Evolutionary conservation across 2,113 vertebrate genomes (phyloP), one percentile per base, ranked within the genome.

Genomic region (Cercocebus atys): DNA sequence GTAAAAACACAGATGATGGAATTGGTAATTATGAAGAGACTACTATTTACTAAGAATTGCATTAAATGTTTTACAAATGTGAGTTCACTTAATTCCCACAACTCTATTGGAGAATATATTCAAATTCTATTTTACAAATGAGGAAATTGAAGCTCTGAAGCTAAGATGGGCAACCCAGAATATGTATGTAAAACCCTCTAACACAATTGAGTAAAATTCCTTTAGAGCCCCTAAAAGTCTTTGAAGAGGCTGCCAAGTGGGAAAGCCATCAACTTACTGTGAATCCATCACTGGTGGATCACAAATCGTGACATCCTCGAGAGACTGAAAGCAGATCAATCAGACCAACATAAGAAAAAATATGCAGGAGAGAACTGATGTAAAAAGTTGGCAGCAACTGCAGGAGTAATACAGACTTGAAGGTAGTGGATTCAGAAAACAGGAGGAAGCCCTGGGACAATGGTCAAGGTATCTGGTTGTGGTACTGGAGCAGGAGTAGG

Each of bases 21-120:
- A 94, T 40, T 68, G 85, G 75, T 70, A 80, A 90, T 80, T 80
- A 94, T n/a, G 47, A 87, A 96, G 13, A 93, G 61, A 38, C 22
- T 97, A 84, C 35, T 82, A 83, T 61, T 85, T 52, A 81, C 47
- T 38, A 82, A 27, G 27, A 92, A 78, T 90, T 43, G 10, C n/a
- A 61, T n/a, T 82, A 45, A 11, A 47, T 66, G 20, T 43, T 79
- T 96, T 92, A 75, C 10, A 94, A 88, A 86, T 68, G 70, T 72
- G 59, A 90, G 25, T 93, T 88, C 40, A 78, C n/a, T 52, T 93
- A 83, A 86, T 88, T 16, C n/a, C 66, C 6, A 40, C 59, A 81
- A 76, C 66, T 64, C 45, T 90, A 50, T 95, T 52, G 17, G 45
- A n/a, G 13, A 92, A 79, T 84, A 92, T 73, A 79, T 73, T 78